A percentile compares a stretch with the other conserved stretches of the same genome.
These are phyloP conservation scores for Pimpla rufipes DNA, from an alignment of 2,888 invertebrate species.

Conservation along the genomic window DNA sequence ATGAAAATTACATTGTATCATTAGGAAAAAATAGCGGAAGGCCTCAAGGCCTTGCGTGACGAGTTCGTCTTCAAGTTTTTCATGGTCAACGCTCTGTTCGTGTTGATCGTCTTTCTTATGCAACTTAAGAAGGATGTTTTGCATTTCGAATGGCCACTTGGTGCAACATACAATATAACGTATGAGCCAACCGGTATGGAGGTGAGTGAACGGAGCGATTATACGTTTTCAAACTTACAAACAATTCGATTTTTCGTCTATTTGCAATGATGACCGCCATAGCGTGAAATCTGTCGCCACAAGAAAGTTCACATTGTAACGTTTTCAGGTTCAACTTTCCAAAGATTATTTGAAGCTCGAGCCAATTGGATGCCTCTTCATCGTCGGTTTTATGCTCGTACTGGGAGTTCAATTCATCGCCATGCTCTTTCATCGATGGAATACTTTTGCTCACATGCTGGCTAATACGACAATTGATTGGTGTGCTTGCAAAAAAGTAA, in stretches of 20 bases:
- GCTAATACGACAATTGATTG: conserved; percentile 96
- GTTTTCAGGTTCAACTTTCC: conserved; percentile 81
- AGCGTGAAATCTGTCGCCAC: neutral
- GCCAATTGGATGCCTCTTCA: conserved; percentile 88
- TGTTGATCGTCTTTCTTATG: conserved; percentile 88
- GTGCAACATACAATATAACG: conserved; percentile 85
- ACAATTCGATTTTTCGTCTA: neutral
- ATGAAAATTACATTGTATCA: conserved; percentile 51
- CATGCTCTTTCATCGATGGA: conserved; percentile 89
- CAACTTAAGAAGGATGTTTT: conserved; percentile 88
- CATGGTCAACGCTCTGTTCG: conserved; percentile 89
- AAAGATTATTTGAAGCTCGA: conserved; percentile 87
- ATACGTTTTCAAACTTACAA: neutral
- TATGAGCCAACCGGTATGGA: conserved; percentile 81
- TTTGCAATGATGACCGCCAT: neutral
- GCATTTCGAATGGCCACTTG: conserved; percentile 87
- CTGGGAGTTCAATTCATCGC: conserved; percentile 88
- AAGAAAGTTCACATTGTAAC: neutral
- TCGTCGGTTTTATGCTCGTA: conserved; percentile 88
- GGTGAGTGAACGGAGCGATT: conserved; percentile 76
- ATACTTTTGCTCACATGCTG: conserved; percentile 89
- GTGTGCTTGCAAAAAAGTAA: conserved; percentile 92
- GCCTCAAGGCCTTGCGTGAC: conserved; percentile 87
- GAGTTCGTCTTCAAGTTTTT: conserved; percentile 88
- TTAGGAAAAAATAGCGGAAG: conserved; percentile 84